Conservation (phyloP, 2,113 vertebrate species). For the Amphiprion ocellaris region DNA sequence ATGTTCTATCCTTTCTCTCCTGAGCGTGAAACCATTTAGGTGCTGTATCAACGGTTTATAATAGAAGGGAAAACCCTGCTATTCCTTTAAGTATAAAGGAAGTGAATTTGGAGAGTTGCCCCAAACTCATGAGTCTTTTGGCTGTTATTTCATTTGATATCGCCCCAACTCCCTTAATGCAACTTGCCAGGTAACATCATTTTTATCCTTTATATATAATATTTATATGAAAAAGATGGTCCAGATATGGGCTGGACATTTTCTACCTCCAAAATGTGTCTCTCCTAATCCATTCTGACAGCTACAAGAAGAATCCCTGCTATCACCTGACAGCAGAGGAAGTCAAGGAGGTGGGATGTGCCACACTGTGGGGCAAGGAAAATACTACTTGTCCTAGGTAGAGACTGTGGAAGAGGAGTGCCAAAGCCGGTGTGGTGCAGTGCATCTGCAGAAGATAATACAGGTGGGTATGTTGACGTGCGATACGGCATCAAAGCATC, state of each 20-base stretch:
- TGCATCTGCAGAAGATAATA: not conserved
- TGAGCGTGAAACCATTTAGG: too few species aligned
- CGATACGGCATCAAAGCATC: not conserved
- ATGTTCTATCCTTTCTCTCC: too few species aligned
- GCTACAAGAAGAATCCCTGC: conserved; percentile 40
- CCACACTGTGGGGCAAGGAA: not conserved
- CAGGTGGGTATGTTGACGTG: not conserved
- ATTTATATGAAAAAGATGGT: conserved; percentile 24
- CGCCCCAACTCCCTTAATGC: not conserved
- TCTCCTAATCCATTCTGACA: conserved; percentile 31
- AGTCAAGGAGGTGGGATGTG: conserved; percentile 1
- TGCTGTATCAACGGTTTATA: too few species aligned
- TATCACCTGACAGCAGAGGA: conserved; percentile 22
- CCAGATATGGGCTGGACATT: not conserved
- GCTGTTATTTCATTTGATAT: not conserved
- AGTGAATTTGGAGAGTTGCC: not conserved
- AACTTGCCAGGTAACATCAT: conserved; percentile 4
- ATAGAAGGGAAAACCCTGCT: too few species aligned
- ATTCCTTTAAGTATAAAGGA: not conserved
- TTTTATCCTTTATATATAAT: conserved; percentile 20
- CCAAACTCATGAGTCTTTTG: not conserved
- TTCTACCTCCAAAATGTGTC: conserved; percentile 22
- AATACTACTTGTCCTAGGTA: conserved; percentile 1
- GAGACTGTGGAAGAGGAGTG: conserved; percentile 3
- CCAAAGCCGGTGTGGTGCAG: not conserved